Evolutionary conservation across 2,888 invertebrate genomes (phyloP).

Genomic region (Gymnosoma rotundatum): DNA sequence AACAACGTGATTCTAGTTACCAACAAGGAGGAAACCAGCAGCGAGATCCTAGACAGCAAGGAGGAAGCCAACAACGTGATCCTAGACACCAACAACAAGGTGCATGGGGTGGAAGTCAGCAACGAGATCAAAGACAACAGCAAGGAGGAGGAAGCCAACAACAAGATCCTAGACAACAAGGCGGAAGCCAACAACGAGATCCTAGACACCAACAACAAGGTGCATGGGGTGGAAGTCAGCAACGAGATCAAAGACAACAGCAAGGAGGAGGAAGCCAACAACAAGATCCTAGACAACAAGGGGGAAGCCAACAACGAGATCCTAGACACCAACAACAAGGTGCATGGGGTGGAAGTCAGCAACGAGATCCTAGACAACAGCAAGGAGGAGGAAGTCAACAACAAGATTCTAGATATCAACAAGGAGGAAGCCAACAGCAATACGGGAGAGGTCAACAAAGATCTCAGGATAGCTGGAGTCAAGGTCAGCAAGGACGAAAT

Average conservation of each 20-base stretch:
- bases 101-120: background rate
- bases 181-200: constrained; percentile 27
- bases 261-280: too few relatives aligned
- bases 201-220: background rate
- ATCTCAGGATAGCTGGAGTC: background rate
- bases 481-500: constrained; percentile 41
- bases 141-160: background rate
- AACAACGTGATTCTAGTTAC: constrained; percentile 45
- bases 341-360: constrained; percentile 15
- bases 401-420: constrained; percentile 11
- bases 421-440: constrained; percentile 10
- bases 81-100: constrained; percentile 18
- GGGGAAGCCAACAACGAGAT: background rate
- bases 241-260: constrained; percentile 27
- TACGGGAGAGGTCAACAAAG: constrained; percentile 38
- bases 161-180: background rate
- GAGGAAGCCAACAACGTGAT: constrained; percentile 17
- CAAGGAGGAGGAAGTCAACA: constrained; percentile 12
- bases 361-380: constrained; percentile 12
- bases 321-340: constrained; percentile 42
- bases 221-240: constrained; percentile 1
- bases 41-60: constrained; percentile 3
- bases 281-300: constrained; percentile 11
- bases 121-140: background rate
- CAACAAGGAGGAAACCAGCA: constrained; percentile 39